These are phyloP conservation scores for Campopleginae sp. DNA, from an alignment of 2,888 invertebrate genomes.

Conservation along the genomic window DNA sequence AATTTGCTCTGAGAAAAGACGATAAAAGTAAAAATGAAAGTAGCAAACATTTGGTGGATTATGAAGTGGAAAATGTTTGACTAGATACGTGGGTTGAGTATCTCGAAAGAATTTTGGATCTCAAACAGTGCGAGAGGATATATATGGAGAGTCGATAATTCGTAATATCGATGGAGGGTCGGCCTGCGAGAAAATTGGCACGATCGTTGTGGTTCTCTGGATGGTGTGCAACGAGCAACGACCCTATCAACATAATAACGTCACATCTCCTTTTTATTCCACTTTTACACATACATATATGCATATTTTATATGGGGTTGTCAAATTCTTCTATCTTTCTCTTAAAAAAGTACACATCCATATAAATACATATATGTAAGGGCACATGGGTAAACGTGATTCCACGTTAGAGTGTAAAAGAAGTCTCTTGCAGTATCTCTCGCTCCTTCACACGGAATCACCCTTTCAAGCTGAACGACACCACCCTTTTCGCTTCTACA, in stretches of 20 bases:
- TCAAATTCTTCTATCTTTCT: slow-evolving; percentile 60
- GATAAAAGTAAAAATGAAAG: background rate
- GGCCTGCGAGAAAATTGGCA: slow-evolving; percentile 62
- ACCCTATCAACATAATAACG: slow-evolving; percentile 67
- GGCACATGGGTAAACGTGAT: slow-evolving; percentile 46
- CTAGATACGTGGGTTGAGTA: slow-evolving; percentile 5
- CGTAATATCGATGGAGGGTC: slow-evolving; percentile 53
- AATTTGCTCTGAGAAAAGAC: background rate
- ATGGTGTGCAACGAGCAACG: slow-evolving; percentile 60
- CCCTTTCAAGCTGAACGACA: slow-evolving; percentile 53
- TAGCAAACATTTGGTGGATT: background rate
- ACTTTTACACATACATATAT: slow-evolving; percentile 36
- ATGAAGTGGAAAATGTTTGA: background rate
- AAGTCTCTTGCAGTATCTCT: slow-evolving; percentile 59
- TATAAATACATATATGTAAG: background rate
- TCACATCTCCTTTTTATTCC: slow-evolving; percentile 62
- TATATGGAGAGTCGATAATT: slow-evolving; percentile 56
- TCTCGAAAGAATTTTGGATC: slow-evolving; percentile 12
- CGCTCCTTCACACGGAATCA: slow-evolving; percentile 48
- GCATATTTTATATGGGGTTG: slow-evolving; percentile 51
- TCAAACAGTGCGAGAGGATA: background rate
- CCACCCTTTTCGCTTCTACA: slow-evolving; percentile 26
- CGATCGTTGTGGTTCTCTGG: slow-evolving; percentile 57
- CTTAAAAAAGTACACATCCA: slow-evolving; percentile 2
- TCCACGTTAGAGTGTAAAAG: slow-evolving; percentile 38